A percentile compares a stretch with the other conserved stretches of the same genome.
Evolutionary conservation across 1,140 invertebrate genomes (phyloP).

Genomic region (Luehdorfia chinensis): DNA sequence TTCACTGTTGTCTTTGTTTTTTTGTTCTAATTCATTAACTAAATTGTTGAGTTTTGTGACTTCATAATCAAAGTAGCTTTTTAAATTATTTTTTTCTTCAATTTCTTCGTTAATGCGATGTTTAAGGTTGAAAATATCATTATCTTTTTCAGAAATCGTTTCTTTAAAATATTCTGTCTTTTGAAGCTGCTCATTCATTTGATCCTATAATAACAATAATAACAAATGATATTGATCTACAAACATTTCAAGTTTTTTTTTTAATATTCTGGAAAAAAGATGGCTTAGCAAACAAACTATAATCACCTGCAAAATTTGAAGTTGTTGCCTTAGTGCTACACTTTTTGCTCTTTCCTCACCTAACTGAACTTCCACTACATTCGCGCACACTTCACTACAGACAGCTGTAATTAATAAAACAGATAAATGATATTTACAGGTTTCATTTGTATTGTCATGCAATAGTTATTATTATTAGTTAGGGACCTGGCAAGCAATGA

Average conservation of each 20-base stretch:
- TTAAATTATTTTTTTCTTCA: slow-evolving; percentile 48
- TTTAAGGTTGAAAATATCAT: slow-evolving; percentile 46
- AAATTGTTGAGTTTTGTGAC: slow-evolving; percentile 53
- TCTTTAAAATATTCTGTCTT: slow-evolving; percentile 28
- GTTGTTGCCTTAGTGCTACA: slow-evolving; percentile 46
- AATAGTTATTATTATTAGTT: too few species aligned
- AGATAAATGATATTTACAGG: too few species aligned
- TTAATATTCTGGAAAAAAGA: too few species aligned
- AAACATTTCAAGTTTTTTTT: neutral
- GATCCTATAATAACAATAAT: slow-evolving; percentile 47
- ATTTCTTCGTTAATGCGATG: slow-evolving; percentile 57
- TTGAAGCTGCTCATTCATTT: slow-evolving; percentile 42
- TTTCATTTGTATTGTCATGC: too few species aligned
- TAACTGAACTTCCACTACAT: slow-evolving; percentile 62
- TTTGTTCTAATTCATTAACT: slow-evolving; percentile 54
- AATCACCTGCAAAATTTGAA: slow-evolving; percentile 51
- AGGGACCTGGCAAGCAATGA: too few species aligned
- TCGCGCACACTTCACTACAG: slow-evolving; percentile 59
- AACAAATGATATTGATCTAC: neutral
- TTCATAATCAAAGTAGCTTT: slow-evolving; percentile 37
- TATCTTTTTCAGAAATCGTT: slow-evolving; percentile 44
- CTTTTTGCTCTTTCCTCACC: slow-evolving; percentile 60
- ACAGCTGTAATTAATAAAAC: slow-evolving; percentile 47
- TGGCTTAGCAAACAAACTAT: neutral
- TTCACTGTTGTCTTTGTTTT: slow-evolving; percentile 43